Evolutionary conservation across 2,888 invertebrate genomes (phyloP).

Genomic region (Dryobotodes eremita): DNA sequence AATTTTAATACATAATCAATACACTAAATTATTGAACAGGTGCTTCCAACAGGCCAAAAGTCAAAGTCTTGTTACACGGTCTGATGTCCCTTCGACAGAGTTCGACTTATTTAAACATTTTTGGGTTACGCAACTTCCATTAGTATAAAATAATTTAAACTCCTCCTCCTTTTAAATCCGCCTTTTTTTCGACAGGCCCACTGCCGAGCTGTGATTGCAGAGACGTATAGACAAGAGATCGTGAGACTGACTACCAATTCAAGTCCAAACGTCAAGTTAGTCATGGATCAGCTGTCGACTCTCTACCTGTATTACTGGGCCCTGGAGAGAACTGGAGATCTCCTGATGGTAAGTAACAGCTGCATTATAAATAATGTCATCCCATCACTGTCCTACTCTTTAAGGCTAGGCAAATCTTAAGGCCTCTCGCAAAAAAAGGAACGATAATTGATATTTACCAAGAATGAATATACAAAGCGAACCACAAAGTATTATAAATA

Average conservation of each 20-base stretch:
- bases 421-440: background rate
- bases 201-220: conserved; percentile 95
- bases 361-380: background rate
- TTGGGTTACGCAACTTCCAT: background rate
- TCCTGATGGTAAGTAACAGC: conserved; percentile 92
- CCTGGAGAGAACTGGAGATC: conserved; percentile 94
- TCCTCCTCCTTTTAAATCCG: conserved; percentile 1
- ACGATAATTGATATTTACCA: background rate
- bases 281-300: conserved; percentile 93
- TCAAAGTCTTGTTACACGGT: background rate
- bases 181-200: conserved; percentile 92
- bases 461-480: background rate
- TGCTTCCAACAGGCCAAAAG: background rate
- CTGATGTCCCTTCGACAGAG: background rate
- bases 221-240: conserved; percentile 92
- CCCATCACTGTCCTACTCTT: background rate
- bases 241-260: conserved; percentile 83
- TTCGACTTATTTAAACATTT: background rate
- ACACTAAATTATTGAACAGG: background rate
- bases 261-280: conserved; percentile 91
- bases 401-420: too few relatives aligned
- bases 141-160: background rate
- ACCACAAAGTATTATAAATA: too few relatives aligned
- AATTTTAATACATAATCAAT: background rate
- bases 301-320: conserved; percentile 94